These are phyloP conservation scores for Machaerirhynchus nigripectus DNA, from an alignment of 2,113 vertebrate species.

Conservation along the genomic window DNA sequence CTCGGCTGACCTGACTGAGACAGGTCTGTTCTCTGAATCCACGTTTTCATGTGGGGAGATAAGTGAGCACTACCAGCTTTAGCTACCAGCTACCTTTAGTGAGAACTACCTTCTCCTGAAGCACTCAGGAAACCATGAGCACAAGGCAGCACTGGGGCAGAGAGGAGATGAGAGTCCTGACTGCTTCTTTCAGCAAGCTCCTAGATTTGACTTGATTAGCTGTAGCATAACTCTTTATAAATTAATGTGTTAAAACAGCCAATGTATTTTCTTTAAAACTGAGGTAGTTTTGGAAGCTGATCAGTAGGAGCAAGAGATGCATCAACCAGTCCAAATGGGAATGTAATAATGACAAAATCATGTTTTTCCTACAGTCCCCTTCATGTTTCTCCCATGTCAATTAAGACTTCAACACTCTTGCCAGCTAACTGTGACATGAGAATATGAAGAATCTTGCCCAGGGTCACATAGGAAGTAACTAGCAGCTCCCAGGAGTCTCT, in stretches of 20 bases:
- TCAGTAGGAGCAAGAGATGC: background rate
- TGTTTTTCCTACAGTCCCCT: background rate
- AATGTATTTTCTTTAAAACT: background rate
- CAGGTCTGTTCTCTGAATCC: background rate
- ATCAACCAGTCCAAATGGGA: background rate
- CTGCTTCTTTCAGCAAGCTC: background rate
- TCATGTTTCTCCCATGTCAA: background rate
- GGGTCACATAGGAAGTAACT: background rate
- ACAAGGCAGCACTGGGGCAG: background rate
- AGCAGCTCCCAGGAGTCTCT: background rate
- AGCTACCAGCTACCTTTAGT: too few relatives aligned
- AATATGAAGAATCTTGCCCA: slow-evolving; percentile 1
- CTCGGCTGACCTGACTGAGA: background rate
- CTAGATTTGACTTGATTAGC: background rate
- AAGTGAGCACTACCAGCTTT: background rate
- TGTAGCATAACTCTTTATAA: background rate
- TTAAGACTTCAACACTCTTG: slow-evolving; percentile 10
- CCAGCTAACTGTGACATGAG: background rate
- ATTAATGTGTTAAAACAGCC: background rate
- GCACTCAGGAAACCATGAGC: background rate
- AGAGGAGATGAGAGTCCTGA: background rate
- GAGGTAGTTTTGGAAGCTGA: background rate
- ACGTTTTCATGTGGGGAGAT: rapidly evolving
- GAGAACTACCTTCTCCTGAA: background rate
- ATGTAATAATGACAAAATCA: background rate